Conservation (phyloP, 2,113 vertebrate genomes). For the Xenopus laevis region DNA sequence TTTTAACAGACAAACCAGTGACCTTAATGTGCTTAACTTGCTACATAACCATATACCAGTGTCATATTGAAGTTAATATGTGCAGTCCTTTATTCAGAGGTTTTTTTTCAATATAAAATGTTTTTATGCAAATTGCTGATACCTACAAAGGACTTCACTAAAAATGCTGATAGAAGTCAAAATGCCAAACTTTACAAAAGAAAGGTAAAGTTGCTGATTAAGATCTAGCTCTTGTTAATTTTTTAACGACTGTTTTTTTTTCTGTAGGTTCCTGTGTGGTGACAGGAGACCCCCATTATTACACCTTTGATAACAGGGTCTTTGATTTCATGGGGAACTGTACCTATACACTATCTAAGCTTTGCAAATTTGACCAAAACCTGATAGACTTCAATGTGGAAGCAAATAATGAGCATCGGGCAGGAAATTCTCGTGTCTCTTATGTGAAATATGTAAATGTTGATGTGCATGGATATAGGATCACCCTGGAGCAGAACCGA, state of each 20-base stretch:
- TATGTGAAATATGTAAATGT: conserved; percentile 46
- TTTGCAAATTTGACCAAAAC: conserved; percentile 30
- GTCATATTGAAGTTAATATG: too few relatives aligned
- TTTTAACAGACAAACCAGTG: too few relatives aligned
- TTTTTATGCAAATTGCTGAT: too few relatives aligned
- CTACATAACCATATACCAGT: too few relatives aligned
- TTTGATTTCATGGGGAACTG: conserved; percentile 55
- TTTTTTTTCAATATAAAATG: too few relatives aligned
- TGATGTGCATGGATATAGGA: conserved; percentile 49
- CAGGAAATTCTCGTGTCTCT: conserved; percentile 47
- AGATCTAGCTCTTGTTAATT: neutral
- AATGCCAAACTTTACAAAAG: too few relatives aligned
- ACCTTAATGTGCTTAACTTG: too few relatives aligned
- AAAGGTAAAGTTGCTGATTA: neutral
- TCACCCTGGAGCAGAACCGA: conserved; percentile 53
- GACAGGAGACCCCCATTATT: conserved; percentile 49
- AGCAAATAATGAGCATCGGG: conserved; percentile 48
- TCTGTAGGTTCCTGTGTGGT: conserved; percentile 32
- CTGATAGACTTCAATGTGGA: conserved; percentile 53
- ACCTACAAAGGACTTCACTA: too few relatives aligned
- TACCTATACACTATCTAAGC: conserved; percentile 49
- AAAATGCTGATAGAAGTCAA: too few relatives aligned
- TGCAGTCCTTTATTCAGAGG: too few relatives aligned
- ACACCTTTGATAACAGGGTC: conserved; percentile 50
- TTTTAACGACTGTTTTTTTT: too few relatives aligned